A percentile compares a stretch with the other conserved stretches of the same genome.
phyloP scores from a whole-genome alignment of 2,113 vertebrate species.

The Peromyscus californicus region DNA sequence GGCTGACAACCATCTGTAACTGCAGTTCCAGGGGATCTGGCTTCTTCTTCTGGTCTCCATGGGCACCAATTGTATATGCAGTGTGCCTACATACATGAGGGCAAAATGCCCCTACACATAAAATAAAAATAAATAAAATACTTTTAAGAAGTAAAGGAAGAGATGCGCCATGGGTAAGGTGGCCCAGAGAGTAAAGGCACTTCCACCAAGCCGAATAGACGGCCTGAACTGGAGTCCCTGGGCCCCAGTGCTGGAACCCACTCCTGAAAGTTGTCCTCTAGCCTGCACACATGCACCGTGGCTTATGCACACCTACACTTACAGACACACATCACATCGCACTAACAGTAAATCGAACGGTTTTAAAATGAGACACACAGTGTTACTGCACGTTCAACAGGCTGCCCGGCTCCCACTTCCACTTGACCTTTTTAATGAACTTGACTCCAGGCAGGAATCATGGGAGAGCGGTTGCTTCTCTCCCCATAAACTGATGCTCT shows the following conservation, averaged over 20 bases:
- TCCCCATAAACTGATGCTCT: background rate
- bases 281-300: background rate
- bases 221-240: background rate
- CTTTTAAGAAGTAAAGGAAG: too few species aligned
- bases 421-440: background rate
- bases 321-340: background rate
- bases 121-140: background rate
- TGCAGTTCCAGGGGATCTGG: background rate
- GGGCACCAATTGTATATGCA: too few species aligned
- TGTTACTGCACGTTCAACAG: background rate
- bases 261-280: background rate
- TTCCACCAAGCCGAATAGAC: background rate
- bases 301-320: background rate
- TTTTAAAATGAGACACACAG: constrained; percentile 54
- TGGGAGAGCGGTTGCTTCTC: background rate
- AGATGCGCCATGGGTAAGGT: background rate
- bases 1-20: background rate
- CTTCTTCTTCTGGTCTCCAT: too few species aligned
- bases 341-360: too few species aligned
- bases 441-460: background rate
- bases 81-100: background rate
- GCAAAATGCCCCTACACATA: background rate
- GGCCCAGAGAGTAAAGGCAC: background rate
- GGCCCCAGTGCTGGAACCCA: background rate
- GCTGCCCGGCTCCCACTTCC: background rate